Evolutionary conservation across 2,888 invertebrate genomes (phyloP).

Genomic region (Drosophila putrida): DNA sequence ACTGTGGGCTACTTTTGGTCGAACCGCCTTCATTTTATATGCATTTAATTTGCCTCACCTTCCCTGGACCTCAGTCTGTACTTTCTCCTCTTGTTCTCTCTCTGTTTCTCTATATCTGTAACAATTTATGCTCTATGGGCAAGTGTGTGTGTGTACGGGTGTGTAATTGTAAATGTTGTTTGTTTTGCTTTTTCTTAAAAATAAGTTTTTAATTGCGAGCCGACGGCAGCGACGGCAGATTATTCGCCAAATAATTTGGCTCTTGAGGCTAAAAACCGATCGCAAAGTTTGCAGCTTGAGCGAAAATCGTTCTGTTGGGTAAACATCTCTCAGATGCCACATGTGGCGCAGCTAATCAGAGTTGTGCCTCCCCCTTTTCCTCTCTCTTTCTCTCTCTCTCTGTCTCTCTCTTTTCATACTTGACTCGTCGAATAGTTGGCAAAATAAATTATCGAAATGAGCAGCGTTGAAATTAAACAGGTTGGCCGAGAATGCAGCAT

Average conservation of each 20-base stretch:
- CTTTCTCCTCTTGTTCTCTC: conserved; percentile 13
- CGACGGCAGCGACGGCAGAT: conserved; percentile 71
- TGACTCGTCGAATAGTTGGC: conserved; percentile 58
- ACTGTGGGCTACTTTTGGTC: conserved; percentile 61
- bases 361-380: conserved; percentile 2
- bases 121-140: conserved; percentile 41
- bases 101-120: conserved; percentile 30
- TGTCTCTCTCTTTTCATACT: neutral
- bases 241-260: conserved; percentile 85
- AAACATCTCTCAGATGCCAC: conserved; percentile 43
- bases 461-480: conserved; percentile 79
- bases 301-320: conserved; percentile 59
- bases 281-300: conserved; percentile 62
- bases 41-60: conserved; percentile 67
- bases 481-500: conserved; percentile 69
- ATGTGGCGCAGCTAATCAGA: conserved; percentile 61
- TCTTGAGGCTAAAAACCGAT: conserved; percentile 54
- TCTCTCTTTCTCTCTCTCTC: neutral
- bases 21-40: conserved; percentile 68
- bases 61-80: conserved; percentile 21
- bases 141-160: conserved; percentile 24
- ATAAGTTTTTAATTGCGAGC: conserved; percentile 78
- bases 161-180: conserved; percentile 28
- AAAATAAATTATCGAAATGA: conserved; percentile 79
- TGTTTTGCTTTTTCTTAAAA: conserved; percentile 68